These are phyloP conservation scores for Gulo gulo DNA, from an alignment of 2,113 vertebrate genomes.

Conservation along the genomic window DNA sequence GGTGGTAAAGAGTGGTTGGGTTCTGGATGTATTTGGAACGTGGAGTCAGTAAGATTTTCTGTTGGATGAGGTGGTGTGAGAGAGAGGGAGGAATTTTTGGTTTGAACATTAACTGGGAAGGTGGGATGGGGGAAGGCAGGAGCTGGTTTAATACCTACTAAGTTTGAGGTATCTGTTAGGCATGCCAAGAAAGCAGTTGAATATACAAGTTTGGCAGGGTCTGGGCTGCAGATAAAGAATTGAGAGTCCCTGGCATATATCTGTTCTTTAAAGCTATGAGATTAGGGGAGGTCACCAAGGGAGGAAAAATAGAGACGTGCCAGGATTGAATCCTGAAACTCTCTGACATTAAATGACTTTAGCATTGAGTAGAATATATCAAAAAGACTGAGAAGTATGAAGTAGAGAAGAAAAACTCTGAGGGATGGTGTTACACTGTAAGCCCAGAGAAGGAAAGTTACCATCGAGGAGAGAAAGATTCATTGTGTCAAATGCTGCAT, in stretches of 20 bases:
- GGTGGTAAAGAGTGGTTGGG: neutral
- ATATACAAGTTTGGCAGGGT: neutral
- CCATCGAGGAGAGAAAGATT: neutral
- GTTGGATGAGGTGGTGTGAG: neutral
- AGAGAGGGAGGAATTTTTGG: neutral
- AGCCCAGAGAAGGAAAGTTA: neutral
- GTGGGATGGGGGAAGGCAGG: neutral
- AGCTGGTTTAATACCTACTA: neutral
- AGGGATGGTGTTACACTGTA: neutral
- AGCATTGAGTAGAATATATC: neutral
- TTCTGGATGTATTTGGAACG: neutral
- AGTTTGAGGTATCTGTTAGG: neutral
- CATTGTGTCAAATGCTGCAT: neutral
- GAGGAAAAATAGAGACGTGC: neutral
- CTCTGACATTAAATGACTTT: neutral
- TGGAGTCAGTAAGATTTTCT: neutral
- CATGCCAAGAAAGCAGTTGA: neutral
- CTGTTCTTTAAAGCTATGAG: conserved; percentile 10
- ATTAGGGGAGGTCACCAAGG: neutral
- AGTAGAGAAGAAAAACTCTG: neutral
- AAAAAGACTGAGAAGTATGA: neutral
- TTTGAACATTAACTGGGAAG: neutral
- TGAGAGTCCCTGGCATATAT: neutral
- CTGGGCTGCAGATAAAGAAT: neutral
- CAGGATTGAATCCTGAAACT: neutral